Evolutionary conservation across 2,113 vertebrate genomes (phyloP).

Genomic region (Apistogramma diplotaenia): DNA sequence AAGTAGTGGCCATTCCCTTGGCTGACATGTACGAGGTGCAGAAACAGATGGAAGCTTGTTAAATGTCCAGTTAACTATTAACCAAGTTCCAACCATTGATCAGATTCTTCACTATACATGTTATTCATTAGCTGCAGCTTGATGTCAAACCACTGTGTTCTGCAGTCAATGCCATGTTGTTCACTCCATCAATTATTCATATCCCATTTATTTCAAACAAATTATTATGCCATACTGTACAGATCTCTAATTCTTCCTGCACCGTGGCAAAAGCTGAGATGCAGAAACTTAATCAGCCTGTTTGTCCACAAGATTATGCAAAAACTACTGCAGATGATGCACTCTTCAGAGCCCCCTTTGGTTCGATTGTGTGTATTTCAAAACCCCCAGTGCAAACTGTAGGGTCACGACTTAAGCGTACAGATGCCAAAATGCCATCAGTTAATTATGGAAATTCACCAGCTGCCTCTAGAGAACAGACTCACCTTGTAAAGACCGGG

Average conservation of each 20-base stretch:
- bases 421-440: neutral
- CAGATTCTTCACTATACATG: neutral
- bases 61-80: neutral
- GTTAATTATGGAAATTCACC: neutral
- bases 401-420: neutral
- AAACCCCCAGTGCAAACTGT: neutral
- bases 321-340: neutral
- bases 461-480: neutral
- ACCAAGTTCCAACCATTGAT: neutral
- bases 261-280: neutral
- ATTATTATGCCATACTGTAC: neutral
- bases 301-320: neutral
- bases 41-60: conserved; percentile 8
- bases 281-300: neutral
- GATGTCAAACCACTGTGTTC: neutral
- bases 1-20: conserved; percentile 94
- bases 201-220: neutral
- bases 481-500: conserved; percentile 89
- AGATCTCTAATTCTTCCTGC: neutral
- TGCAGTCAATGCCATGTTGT: neutral
- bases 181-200: neutral
- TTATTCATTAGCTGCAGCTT: neutral
- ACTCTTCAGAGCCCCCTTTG: neutral
- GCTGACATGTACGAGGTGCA: conserved; percentile 66
- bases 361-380: neutral